Evolutionary conservation across 1,140 invertebrate species (phyloP), one percentile per base, ranked within the genome.

Genomic region (Papilio polyxenes): DNA sequence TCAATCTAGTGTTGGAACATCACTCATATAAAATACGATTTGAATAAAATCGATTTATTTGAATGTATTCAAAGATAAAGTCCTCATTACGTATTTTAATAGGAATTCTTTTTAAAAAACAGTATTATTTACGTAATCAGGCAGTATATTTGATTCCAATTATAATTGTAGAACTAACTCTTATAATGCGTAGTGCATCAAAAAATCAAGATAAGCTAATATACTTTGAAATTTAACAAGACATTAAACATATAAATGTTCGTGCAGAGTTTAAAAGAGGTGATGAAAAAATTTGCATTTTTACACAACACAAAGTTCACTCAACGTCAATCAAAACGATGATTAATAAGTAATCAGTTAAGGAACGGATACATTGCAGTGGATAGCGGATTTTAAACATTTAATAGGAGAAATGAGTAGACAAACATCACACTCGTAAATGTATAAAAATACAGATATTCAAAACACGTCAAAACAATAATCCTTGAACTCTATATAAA

Each of bases 291-390:
- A 77, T 37, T 37, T 77, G 49, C 75, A 77, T 77, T 59, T 77
- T 31, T 77, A 44, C 40, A 74, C 40, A 74, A 48, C 76, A 85
- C 84, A 85, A 87, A 82, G 84, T 80, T 80, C 82, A 82, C 72
- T 85, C 82, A 83, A 84, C 84, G 84, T 81, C 84, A 85, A 88
- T 88, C 87, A 86, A 80, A 23, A 74, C 62, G 62, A 80, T 86
- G 85, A 88, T 88, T 87, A 83, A 88, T 88, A 83, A 80, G 77
- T 23, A 53, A 77, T 49, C 23, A 77, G n/a, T 56, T 77, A 11
- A 23, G 51, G 75, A 37, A 10, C 9, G 20, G 75, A 15, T 53
- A 77, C 75, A 77, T 49, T 56, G 51, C 23, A 37, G 9, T 2
- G 6, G 75, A 13, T 7, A 23, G 75, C 75, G 44, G 49, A 56